Percentiles rank a stretch among this genome's conserved stretches.
Conservation (phyloP, 2,797 vertebrate species). For the Gadopsis marmoratus region DNA sequence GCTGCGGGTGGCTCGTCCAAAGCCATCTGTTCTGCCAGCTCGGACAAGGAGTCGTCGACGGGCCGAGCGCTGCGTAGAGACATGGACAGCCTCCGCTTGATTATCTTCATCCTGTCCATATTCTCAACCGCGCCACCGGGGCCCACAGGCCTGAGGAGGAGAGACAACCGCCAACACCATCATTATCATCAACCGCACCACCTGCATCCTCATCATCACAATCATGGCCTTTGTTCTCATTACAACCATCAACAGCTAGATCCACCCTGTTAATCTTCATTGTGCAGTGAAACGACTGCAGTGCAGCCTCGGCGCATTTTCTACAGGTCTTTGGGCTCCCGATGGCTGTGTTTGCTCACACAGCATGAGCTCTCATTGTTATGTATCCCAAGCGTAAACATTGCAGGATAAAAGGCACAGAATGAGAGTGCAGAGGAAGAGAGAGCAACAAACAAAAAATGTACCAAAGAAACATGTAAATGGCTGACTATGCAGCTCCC, state of each 20-base stretch:
- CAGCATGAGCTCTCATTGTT: conserved; percentile 70
- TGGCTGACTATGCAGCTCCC: conserved; percentile 52
- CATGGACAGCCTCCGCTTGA: conserved; percentile 89
- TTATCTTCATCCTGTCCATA: conserved; percentile 91
- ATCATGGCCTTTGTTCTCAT: conserved; percentile 31
- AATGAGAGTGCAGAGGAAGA: conserved; percentile 56
- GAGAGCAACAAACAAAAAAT: conserved; percentile 55
- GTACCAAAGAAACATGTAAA: conserved; percentile 29
- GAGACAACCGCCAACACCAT: conserved; percentile 36
- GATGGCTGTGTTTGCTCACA: conserved; percentile 69
- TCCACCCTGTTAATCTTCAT: conserved; percentile 44
- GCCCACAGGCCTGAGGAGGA: conserved; percentile 67
- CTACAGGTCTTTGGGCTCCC: conserved; percentile 61
- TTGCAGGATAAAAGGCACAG: conserved; percentile 64
- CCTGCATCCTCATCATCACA: conserved; percentile 32
- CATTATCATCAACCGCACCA: conserved; percentile 39
- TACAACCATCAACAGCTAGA: conserved; percentile 26
- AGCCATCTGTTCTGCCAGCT: conserved; percentile 86
- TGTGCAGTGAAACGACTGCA: conserved; percentile 56
- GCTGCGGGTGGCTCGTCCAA: conserved; percentile 80
- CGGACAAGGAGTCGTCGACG: conserved; percentile 86
- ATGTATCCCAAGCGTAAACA: conserved; percentile 72
- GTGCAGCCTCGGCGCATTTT: conserved; percentile 63
- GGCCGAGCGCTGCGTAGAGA: conserved; percentile 86
- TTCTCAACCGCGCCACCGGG: conserved; percentile 63